Base-by-base conservation (phyloP, 2,113 vertebrate species). In the Thryonomys swinderianus region DNA sequence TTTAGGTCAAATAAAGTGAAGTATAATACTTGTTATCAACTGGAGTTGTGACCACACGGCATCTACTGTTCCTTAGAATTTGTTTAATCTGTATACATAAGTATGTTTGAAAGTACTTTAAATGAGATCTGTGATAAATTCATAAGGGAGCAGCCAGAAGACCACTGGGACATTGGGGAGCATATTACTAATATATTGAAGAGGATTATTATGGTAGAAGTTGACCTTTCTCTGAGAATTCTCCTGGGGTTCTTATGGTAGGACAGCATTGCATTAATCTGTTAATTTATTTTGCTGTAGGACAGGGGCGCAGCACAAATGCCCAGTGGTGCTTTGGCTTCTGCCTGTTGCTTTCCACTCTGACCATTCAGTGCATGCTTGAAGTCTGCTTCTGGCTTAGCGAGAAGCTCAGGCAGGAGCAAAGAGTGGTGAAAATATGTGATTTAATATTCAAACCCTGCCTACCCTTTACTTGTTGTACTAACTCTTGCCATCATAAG, bases 1-100 rank as follows among this genome's bases (percentile, higher is more conserved):
- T 74, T 92, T 80, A 57, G 51, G 27, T 94, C 2, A 51, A 23
- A 74, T 95, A 76, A 87, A 90, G 45, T 96, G 18, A 85, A 57
- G 40, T 74, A 42, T 7, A 13, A 45, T 59, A 42, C 34, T 69
- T 86, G 80, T 17, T 53, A 57, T 34, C 2, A 89, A 94, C 85
- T 1, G 79, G 84, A 81, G 20, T 34, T 80, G n/a, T 57, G 66
- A 92, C 53, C 84, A 78, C 42, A 42, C 40, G 1, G 32, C 87
- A 81, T 76, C 25, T 40, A 34, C 84, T 79, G 67, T 1, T 45
- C 12, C 3, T 3, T 62, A n/a, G 51, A 64, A 34, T 85, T 81
- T 81, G 55, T 88, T 86, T 87, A 61, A n/a, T 93, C 27, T 61
- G 2, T 73, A 51, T 37, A 23, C 2, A 27, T 82, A 93, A 40